Evolutionary conservation across 2,797 vertebrate species (phyloP), one percentile per base, ranked within the genome.

Genomic region (Carapus acus): DNA sequence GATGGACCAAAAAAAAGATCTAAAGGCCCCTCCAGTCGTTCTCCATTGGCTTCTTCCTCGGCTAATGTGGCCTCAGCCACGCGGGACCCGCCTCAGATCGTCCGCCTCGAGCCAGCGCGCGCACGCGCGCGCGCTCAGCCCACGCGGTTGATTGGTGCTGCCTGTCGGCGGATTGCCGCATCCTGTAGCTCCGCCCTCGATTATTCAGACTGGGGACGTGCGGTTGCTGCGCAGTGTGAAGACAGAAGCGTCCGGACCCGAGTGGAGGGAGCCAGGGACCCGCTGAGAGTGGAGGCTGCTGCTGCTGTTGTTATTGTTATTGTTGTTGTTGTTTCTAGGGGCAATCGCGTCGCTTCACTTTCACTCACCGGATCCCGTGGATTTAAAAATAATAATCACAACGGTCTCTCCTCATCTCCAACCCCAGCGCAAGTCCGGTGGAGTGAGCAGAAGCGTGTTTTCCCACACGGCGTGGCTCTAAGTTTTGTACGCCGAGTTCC

Each of bases 121-220:
- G 9, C 24, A 27, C 24, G 9, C 24, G 9, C 24, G 9, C 24
- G 9, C 24, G 9, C 24, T 5, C 24, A 27, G 9, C 24, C 4
- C 24, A 2, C 38, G 9, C 7, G 69, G 17, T 81, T 61, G 83
- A 85, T 80, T 83, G 1, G 62, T 79, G 73, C 38, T 48, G 77
- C 68, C 80, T 83, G 80, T 36, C 31, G 31, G n/a, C 29, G 57
- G 69, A 58, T 48, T 38, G 58, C 60, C 12, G 72, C 43, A 8
- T 45, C 34, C 17, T 7, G 51, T 52, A 27, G 78, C 84, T 88
- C 89, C 85, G 71, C 86, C 85, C 74, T 85, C 84, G 78, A 76
- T 70, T 83, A 69, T 14, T 58, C 76, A 34, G 56, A 51, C 80
- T 82, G 77, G n/a, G 40, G 70, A 74, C 68, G 74, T 74, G 67